Percentiles rank a stretch among this genome's conserved stretches.
These are phyloP conservation scores for Ploceus nigricollis DNA, from an alignment of 2,113 vertebrate species.

Conservation along the genomic window DNA sequence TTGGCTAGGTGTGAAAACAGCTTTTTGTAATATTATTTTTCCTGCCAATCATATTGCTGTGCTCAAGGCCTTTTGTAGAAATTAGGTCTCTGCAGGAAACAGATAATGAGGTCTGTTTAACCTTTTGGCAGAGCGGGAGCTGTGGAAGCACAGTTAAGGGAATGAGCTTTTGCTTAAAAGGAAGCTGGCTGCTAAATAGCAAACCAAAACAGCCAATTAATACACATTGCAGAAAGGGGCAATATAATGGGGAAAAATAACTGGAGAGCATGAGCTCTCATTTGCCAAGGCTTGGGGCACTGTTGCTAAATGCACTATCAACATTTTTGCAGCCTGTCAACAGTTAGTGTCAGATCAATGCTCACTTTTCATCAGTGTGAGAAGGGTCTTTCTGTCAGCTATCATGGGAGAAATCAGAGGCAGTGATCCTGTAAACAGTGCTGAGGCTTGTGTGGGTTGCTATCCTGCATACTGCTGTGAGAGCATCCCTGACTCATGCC, in stretches of 20 bases:
- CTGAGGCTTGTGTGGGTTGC: neutral
- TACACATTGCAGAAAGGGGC: neutral
- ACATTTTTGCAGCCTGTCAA: neutral
- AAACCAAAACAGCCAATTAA: neutral
- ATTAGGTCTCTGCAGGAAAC: constrained; percentile 1
- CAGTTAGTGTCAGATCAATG: neutral
- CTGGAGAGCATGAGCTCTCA: neutral
- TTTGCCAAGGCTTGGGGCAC: neutral
- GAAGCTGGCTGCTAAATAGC: neutral
- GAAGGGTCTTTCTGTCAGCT: neutral
- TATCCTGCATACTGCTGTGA: neutral
- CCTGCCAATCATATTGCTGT: neutral
- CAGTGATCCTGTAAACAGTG: neutral
- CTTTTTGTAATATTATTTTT: neutral
- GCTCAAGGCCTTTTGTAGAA: neutral
- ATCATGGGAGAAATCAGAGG: neutral
- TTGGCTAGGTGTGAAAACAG: neutral
- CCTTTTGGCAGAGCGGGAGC: neutral
- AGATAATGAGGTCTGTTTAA: constrained; percentile 30
- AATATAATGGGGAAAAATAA: neutral
- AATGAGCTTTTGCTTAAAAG: neutral
- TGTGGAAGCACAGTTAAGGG: neutral
- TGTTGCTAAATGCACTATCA: neutral
- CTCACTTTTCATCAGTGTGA: accelerated
- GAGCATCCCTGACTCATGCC: neutral